Conservation (phyloP, 1,140 invertebrate species). For the Drosophila lacteicornis region DNA sequence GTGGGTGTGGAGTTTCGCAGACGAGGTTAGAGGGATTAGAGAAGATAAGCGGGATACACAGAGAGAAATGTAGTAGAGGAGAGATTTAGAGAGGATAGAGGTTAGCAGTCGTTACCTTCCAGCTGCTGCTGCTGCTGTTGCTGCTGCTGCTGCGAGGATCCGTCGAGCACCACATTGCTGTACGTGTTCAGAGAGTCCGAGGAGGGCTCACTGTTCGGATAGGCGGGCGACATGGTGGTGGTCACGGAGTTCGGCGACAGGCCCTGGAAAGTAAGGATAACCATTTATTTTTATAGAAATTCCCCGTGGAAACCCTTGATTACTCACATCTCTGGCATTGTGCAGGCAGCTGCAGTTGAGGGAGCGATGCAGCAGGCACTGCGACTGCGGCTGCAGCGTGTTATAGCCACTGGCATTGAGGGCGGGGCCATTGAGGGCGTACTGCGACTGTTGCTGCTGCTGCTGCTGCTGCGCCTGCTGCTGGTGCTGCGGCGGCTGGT, state of each 20-base stretch:
- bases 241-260: slow-evolving; percentile 87
- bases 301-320: too few species aligned
- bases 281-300: not conserved
- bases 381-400: slow-evolving; percentile 72
- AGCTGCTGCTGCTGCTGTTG: slow-evolving; percentile 80
- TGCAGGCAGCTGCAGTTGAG: slow-evolving; percentile 87
- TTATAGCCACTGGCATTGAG: slow-evolving; percentile 43
- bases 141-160: slow-evolving; percentile 64
- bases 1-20: slow-evolving; percentile 33
- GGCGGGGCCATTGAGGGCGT: slow-evolving; percentile 70
- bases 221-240: slow-evolving; percentile 88
- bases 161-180: slow-evolving; percentile 76
- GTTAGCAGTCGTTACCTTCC: slow-evolving; percentile 63
- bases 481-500: slow-evolving; percentile 85
- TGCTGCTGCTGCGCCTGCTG: slow-evolving; percentile 51
- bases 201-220: slow-evolving; percentile 88
- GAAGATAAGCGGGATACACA: slow-evolving; percentile 26
- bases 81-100: slow-evolving; percentile 17
- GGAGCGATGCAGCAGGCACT: slow-evolving; percentile 88
- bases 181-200: slow-evolving; percentile 86
- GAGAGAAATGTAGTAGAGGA: slow-evolving; percentile 25
- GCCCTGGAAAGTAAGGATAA: slow-evolving; percentile 83
- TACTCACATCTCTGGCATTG: slow-evolving; percentile 78
- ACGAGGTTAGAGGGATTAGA: slow-evolving; percentile 28
- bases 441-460: slow-evolving; percentile 63